These are phyloP conservation scores for Axis porcinus DNA, from an alignment of 2,113 vertebrate genomes.

Conservation along the genomic window DNA sequence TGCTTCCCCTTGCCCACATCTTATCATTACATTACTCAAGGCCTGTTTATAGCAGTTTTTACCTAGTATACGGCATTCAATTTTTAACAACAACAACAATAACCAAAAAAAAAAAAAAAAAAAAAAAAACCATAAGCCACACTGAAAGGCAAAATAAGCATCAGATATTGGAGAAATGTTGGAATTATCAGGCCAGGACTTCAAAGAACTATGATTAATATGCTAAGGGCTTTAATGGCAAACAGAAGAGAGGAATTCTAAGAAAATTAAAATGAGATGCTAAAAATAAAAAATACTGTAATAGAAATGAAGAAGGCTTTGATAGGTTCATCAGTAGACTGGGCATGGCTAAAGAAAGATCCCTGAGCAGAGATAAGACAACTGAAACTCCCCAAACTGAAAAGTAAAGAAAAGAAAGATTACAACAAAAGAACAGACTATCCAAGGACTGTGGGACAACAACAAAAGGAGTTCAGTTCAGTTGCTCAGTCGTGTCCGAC, in stretches of 20 bases:
- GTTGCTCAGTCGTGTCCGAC: too few relatives aligned
- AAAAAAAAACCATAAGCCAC: neutral
- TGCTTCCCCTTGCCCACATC: neutral
- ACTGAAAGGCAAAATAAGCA: neutral
- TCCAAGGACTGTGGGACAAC: neutral
- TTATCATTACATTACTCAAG: neutral
- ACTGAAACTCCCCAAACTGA: neutral
- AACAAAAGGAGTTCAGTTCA: neutral
- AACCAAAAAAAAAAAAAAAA: neutral
- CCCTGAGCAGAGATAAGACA: neutral
- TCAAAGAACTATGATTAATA: neutral
- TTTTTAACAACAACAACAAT: neutral
- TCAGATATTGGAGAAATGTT: neutral
- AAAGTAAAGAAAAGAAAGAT: neutral
- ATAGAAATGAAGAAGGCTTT: neutral
- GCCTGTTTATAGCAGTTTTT: neutral
- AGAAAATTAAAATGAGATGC: neutral
- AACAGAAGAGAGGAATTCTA: neutral
- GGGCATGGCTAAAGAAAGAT: neutral
- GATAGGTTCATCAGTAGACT: neutral
- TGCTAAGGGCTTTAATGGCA: neutral
- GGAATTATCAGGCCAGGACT: neutral
- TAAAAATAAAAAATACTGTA: neutral
- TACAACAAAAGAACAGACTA: neutral
- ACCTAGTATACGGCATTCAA: neutral